Percentiles rank a stretch among this genome's conserved stretches.
These are phyloP conservation scores for Gandaritis pyraliata DNA, from an alignment of 2,888 invertebrate species.

Conservation along the genomic window DNA sequence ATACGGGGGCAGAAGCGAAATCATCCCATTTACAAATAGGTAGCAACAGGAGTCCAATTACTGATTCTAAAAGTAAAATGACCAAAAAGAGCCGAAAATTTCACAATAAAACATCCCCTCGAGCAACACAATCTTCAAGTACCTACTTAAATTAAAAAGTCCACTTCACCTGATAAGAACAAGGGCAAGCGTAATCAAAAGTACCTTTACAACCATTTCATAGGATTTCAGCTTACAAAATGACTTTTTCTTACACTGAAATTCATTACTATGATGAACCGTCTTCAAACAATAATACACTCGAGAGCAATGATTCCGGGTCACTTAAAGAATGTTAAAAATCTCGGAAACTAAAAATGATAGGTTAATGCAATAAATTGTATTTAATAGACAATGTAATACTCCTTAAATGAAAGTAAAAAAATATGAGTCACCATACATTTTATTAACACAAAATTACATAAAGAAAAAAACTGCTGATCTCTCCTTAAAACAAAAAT, in stretches of 20 bases:
- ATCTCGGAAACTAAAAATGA: too few species aligned
- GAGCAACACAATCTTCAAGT: conserved; percentile 9
- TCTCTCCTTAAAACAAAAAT: too few species aligned
- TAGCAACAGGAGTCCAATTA: conserved; percentile 23
- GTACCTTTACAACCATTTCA: conserved; percentile 1
- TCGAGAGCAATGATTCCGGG: too few species aligned
- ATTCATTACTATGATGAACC: conserved; percentile 8
- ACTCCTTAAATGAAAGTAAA: too few species aligned
- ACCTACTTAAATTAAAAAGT: conserved; percentile 22
- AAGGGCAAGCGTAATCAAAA: conserved; percentile 6
- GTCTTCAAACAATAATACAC: conserved; percentile 11
- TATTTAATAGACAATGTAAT: too few species aligned
- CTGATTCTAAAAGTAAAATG: conserved; percentile 12
- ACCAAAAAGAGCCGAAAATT: conserved; percentile 4
- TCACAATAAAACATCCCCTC: conserved; percentile 14
- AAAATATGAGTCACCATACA: too few species aligned
- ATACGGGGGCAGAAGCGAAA: too few species aligned
- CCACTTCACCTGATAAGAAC: conserved; percentile 18
- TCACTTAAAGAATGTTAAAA: too few species aligned
- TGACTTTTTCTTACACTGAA: neutral
- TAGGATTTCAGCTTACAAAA: too few species aligned
- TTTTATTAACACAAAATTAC: too few species aligned
- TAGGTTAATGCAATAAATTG: too few species aligned
- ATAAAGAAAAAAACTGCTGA: too few species aligned
- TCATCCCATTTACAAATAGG: conserved; percentile 13